phyloP scores from a whole-genome alignment of 2,888 invertebrate species.

The Girardia tigrina region DNA sequence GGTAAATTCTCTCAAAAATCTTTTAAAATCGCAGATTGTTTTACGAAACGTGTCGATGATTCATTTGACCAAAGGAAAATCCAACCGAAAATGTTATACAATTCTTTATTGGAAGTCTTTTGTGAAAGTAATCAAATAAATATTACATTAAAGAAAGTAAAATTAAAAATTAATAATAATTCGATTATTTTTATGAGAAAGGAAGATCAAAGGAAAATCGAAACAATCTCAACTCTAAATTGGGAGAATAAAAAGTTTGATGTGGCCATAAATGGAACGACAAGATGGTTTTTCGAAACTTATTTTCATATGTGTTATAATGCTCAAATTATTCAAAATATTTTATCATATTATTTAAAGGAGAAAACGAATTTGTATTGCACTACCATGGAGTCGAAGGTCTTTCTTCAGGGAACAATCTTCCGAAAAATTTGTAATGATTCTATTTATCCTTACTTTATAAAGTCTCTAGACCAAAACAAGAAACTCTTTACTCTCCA shows the following conservation, averaged over 20 bases:
- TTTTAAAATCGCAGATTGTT: neutral
- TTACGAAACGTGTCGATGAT: neutral
- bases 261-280: neutral
- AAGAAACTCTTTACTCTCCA: neutral
- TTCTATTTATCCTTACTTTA: neutral
- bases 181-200: no score
- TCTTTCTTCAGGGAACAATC: neutral
- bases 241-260: neutral
- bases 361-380: neutral
- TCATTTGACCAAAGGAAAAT: neutral
- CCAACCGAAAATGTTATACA: neutral
- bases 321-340: neutral
- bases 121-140: neutral
- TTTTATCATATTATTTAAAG: neutral
- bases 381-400: neutral
- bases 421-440: neutral
- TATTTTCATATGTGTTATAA: neutral
- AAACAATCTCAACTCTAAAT: neutral
- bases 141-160: neutral
- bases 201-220: no score
- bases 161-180: neutral
- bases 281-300: neutral
- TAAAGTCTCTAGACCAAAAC: neutral
- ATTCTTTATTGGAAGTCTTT: neutral
- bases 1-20: neutral